Conservation (phyloP, 1,140 invertebrate species). For the Sitobion miscanthi region DNA sequence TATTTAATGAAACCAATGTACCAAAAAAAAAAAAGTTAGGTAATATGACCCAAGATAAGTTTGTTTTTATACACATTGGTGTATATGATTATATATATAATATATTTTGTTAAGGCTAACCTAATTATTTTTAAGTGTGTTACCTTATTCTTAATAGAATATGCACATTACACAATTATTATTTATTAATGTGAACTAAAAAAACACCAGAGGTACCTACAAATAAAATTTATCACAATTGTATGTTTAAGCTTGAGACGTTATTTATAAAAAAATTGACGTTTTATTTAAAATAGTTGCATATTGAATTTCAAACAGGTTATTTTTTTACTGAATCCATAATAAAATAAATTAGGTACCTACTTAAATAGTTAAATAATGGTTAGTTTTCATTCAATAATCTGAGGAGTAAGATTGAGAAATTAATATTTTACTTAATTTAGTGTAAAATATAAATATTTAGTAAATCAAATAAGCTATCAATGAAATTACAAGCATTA, state of each 20-base stretch:
- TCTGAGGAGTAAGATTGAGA: not conserved
- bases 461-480: not conserved
- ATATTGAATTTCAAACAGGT: not conserved
- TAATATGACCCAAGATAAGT: slow-evolving; percentile 50
- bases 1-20: slow-evolving; percentile 4
- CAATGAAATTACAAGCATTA: not conserved
- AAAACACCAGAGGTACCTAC: not conserved
- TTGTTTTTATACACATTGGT: not conserved
- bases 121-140: not conserved
- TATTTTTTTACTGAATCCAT: not conserved
- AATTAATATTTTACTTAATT: not conserved
- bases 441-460: not conserved
- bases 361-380: not conserved
- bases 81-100: not conserved
- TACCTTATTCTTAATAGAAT: not conserved
- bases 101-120: slow-evolving; percentile 12
- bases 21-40: slow-evolving; percentile 20
- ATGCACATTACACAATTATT: not conserved
- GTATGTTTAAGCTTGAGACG: not conserved
- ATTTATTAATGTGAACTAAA: slow-evolving; percentile 3
- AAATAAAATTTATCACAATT: not conserved
- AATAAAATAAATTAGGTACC: not conserved
- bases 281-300: not conserved
- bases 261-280: not conserved
- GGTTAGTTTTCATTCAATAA: not conserved